Conservation (phyloP, 2,113 vertebrate genomes). For the Oryzias curvinotus region DNA sequence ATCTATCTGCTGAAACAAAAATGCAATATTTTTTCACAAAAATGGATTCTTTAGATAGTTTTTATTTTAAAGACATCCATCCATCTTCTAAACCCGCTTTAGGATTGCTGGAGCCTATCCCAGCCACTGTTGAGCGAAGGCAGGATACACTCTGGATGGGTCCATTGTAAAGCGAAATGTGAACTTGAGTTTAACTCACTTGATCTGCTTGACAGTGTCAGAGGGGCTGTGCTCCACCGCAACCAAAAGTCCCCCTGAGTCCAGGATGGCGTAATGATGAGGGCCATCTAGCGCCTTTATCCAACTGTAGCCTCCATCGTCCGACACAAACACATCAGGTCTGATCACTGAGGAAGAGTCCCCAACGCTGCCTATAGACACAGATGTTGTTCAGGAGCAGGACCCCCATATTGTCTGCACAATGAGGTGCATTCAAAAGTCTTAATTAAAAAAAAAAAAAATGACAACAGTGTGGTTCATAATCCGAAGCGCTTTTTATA, state of each 20-base stretch:
- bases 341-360: conserved; percentile 85
- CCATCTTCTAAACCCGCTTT: too few species aligned
- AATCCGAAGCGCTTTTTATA: too few species aligned
- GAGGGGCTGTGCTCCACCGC: conserved; percentile 84
- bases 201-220: conserved; percentile 79
- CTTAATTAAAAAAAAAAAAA: not conserved
- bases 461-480: too few species aligned
- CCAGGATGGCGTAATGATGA: conserved; percentile 91
- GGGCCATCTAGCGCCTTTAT: conserved; percentile 85
- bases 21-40: too few species aligned
- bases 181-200: conserved; percentile 73
- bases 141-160: too few species aligned
- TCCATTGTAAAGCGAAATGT: too few species aligned
- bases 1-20: too few species aligned
- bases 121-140: too few species aligned
- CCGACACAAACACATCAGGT: conserved; percentile 91
- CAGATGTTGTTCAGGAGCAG: rapidly evolving
- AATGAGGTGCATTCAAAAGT: not conserved
- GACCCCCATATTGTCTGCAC: not conserved
- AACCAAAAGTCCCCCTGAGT: conserved; percentile 91
- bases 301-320: conserved; percentile 95
- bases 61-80: too few species aligned
- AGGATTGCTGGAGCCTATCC: too few species aligned
- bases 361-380: conserved; percentile 85
- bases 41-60: too few species aligned